phyloP scores from a whole-genome alignment of 2,113 vertebrate species.

The Erythrocercus mccallii region DNA sequence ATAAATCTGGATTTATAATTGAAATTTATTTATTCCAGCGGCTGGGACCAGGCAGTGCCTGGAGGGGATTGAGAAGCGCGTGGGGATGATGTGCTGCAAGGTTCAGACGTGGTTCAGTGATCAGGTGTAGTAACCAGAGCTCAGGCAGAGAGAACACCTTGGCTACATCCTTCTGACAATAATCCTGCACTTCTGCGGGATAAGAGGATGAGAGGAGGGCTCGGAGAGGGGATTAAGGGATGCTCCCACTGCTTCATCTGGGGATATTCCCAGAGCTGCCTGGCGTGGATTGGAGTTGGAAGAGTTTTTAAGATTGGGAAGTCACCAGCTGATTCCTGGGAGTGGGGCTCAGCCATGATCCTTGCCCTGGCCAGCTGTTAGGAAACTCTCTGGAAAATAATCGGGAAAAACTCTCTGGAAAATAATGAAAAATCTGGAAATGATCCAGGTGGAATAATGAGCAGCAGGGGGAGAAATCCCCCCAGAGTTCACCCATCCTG shows the following conservation, averaged over 20 bases:
- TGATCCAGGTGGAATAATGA: neutral
- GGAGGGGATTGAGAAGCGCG: neutral
- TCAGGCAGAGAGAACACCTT: neutral
- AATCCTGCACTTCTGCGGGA: neutral
- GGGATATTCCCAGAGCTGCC: neutral
- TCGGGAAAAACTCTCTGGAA: neutral
- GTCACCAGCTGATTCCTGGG: neutral
- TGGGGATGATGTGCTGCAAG: neutral
- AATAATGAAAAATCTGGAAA: neutral
- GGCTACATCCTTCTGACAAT: rapidly evolving
- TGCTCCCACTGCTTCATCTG: neutral
- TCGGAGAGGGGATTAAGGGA: neutral
- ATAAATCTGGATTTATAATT: neutral
- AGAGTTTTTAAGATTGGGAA: neutral
- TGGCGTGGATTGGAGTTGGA: neutral
- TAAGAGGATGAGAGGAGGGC: neutral
- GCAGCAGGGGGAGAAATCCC: neutral
- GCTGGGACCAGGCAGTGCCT: neutral
- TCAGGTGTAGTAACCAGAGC: neutral
- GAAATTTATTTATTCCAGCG: neutral
- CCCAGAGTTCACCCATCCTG: rapidly evolving
- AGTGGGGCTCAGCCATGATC: rapidly evolving
- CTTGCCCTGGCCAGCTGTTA: neutral
- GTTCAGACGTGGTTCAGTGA: neutral
- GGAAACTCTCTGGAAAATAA: neutral